Base-by-base conservation (phyloP, 1,140 invertebrate species). In the Atta colombica region DNA sequence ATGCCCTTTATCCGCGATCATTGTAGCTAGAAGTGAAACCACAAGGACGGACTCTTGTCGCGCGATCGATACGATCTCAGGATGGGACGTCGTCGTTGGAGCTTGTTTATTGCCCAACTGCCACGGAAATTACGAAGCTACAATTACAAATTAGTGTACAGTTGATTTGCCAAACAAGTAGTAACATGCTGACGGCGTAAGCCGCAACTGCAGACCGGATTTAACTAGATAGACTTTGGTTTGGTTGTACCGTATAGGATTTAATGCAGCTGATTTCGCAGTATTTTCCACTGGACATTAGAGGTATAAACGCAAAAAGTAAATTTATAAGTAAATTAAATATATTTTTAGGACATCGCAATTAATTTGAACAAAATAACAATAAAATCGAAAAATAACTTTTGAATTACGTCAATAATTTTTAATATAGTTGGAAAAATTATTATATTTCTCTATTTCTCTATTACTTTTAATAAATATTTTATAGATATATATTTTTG, bases 81-180 rank as follows among this genome's bases (percentile, higher is more conserved):
- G 68, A 82, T 53, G 35, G 68, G 39, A 55, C 66, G 78, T 72
- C 66, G 68, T 72, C 80, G 68, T 82, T 18, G 35, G 12, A n/a
- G 80, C 80, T 82, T 82, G 80, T 82, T 82, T 82, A 82, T 82
- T 60, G 80, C 51, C 53, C 66, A 21, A 82, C 78, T 72, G 68
- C 35, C 25, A 35, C 80, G 80, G 80, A 82, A 82, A 82, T 82
- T 82, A 74, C 80, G 80, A 74, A 82, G 80, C 68, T 82, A 82
- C 80, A 74, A 82, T 82, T 82, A 82, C 80, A 82, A 82, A 82
- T 82, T 82, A 74, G 80, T 82, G 80, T 74, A 49, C 80, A 74
- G 68, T 82, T 82, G 80, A 82, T 82, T 82, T 82, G 68, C 68
- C 80, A 49, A 82, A 82, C 80, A 82, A 82, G 68, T 82, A 74